Evolutionary conservation across 2,797 vertebrate species (phyloP), one percentile per base, ranked within the genome.

Genomic region (Moxostoma hubbsi): DNA sequence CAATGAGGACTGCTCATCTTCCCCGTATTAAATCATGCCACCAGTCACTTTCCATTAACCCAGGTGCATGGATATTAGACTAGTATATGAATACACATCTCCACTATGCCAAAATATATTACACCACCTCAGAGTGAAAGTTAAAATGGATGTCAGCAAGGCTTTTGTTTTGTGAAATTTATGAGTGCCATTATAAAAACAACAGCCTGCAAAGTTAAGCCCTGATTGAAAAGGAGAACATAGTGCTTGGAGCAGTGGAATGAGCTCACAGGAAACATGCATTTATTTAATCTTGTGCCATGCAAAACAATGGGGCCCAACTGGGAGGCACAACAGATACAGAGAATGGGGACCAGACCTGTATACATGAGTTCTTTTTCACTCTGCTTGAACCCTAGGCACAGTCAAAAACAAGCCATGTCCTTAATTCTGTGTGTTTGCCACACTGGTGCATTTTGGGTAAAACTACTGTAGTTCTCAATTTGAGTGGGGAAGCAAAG

Each of bases 231-330:
- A 85, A 87, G 86, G 84, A 81, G 80, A 85, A 86, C 89, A 92
- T 88, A 80, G 80, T 81, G 89, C 90, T 92, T 91, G 89, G 89
- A 90, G 86, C 54, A 51, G 77, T 81, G 86, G 83, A 91, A 89
- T 86, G 86, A 86, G 71, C 79, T 86, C 75, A 80, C 82, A 79
- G 85, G 80, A 84, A 83, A 84, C 85, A 89, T 90, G 88, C 84
- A 18, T 18, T 18, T 18, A 86, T 88, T 91, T 89, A 87, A 86
- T 92, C 87, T 89, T 87, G 84, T 54, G 13, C 88, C 87, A 90
- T 92, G 90, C 88, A 90, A 92, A 92, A 92, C 89, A 88, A 89
- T 86, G 86, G 80, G 63, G 74, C 81, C 87, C 88, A 85, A 87
- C 90, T 89, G 90, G 84, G 86, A 88, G 77, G 82, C 83, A 84